These are phyloP conservation scores for Lapara coniferarum DNA, from an alignment of 2,888 invertebrate genomes.

Conservation along the genomic window DNA sequence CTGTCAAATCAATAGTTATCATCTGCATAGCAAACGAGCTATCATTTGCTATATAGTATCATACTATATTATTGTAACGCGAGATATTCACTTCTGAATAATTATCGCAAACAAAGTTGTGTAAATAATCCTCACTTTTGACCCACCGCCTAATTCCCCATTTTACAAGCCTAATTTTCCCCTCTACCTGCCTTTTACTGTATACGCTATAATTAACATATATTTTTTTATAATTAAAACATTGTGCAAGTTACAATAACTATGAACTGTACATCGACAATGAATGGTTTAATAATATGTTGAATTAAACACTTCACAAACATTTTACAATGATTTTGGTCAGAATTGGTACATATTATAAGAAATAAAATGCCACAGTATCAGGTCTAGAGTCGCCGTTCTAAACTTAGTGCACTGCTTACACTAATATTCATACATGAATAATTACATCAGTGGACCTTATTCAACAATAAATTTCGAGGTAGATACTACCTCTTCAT, in stretches of 20 bases:
- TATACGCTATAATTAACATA: background rate
- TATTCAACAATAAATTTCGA: background rate
- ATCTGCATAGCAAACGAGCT: no score
- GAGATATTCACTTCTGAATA: no score
- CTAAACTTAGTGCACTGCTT: background rate
- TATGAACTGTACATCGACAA: background rate
- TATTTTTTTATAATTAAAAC: no score
- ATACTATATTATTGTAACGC: no score
- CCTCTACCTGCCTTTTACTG: no score
- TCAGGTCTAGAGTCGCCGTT: slow-evolving; percentile 9
- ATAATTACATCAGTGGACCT: slow-evolving; percentile 11
- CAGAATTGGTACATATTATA: slow-evolving; percentile 10
- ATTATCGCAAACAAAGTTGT: no score
- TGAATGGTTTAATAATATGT: slow-evolving; percentile 21
- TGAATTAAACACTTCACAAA: background rate
- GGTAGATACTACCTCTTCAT: slow-evolving; percentile 13
- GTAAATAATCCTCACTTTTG: no score
- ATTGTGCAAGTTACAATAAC: background rate
- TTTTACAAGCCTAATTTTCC: no score
- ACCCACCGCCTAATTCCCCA: no score
- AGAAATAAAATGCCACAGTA: slow-evolving; percentile 18
- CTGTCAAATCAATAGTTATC: no score
- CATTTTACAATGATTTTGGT: slow-evolving; percentile 17
- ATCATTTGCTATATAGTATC: no score
- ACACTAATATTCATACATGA: slow-evolving; percentile 1